Conservation (phyloP, 2,113 vertebrate species). For the Patagioenas fasciata region DNA sequence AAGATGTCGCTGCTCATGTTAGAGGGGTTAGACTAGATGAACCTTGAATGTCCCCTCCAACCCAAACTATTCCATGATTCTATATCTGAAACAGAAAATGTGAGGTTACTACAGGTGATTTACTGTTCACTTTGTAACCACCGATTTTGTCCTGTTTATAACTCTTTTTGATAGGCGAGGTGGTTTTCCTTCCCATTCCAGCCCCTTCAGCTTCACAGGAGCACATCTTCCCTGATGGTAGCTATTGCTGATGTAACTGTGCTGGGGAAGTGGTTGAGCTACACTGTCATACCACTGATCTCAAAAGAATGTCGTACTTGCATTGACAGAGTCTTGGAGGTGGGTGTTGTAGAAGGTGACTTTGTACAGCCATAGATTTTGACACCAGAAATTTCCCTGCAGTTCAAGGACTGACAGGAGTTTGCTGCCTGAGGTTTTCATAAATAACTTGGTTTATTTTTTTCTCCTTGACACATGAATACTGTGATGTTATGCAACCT, state of each 20-base stretch:
- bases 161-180: background rate
- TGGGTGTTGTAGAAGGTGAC: background rate
- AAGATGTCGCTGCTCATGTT: too few species aligned
- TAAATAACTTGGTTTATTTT: background rate
- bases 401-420: background rate
- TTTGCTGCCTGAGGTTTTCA: background rate
- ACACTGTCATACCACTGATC: background rate
- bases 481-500: background rate
- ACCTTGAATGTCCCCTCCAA: too few species aligned
- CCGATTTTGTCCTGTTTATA: background rate
- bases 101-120: background rate
- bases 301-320: background rate
- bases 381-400: background rate
- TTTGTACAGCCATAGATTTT: background rate
- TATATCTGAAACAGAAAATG: background rate
- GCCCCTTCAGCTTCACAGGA: background rate
- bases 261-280: background rate
- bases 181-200: background rate
- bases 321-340: background rate
- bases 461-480: background rate
- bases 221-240: background rate
- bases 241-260: background rate
- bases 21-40: too few species aligned
- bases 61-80: too few species aligned
- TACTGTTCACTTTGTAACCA: background rate